Percentiles rank a stretch among this genome's conserved stretches.
Evolutionary conservation across 2,888 invertebrate species (phyloP).

Genomic region (Prosopocoilus inquinatus): DNA sequence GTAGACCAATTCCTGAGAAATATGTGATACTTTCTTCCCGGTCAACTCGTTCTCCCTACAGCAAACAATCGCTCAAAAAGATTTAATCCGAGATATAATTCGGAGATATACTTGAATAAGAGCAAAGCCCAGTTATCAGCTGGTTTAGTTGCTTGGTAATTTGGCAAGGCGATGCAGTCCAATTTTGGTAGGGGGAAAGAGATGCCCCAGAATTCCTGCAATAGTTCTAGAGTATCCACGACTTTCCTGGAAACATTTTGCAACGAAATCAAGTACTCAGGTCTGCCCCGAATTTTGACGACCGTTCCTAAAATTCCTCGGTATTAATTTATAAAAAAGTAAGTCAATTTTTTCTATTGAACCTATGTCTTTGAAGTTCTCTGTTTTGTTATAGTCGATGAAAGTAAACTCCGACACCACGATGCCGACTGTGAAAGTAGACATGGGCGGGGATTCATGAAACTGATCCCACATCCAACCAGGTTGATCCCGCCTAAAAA

Average conservation of each 20-base stretch:
- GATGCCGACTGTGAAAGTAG: conserved; percentile 72
- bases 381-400: conserved; percentile 24
- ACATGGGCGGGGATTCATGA: conserved; percentile 70
- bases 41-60: conserved; percentile 72
- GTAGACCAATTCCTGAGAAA: conserved; percentile 72
- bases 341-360: conserved; percentile 28
- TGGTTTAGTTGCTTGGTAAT: conserved; percentile 67
- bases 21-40: conserved; percentile 62
- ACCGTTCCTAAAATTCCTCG: conserved; percentile 42
- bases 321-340: background rate
- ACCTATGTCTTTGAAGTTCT: conserved; percentile 38
- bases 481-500: conserved; percentile 54
- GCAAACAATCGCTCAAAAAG: background rate
- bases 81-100: background rate
- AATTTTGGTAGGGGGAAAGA: conserved; percentile 66
- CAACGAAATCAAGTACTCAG: conserved; percentile 60
- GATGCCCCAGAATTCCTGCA: conserved; percentile 64
- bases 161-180: conserved; percentile 73
- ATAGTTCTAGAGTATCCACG: conserved; percentile 56
- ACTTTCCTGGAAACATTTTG: conserved; percentile 61
- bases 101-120: conserved; percentile 64
- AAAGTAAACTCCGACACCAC: conserved; percentile 64
- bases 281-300: conserved; percentile 63
- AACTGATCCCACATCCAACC: conserved; percentile 69
- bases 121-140: conserved; percentile 79